Base-by-base conservation (phyloP, 2,888 invertebrate species). In the Nebria brevicollis region DNA sequence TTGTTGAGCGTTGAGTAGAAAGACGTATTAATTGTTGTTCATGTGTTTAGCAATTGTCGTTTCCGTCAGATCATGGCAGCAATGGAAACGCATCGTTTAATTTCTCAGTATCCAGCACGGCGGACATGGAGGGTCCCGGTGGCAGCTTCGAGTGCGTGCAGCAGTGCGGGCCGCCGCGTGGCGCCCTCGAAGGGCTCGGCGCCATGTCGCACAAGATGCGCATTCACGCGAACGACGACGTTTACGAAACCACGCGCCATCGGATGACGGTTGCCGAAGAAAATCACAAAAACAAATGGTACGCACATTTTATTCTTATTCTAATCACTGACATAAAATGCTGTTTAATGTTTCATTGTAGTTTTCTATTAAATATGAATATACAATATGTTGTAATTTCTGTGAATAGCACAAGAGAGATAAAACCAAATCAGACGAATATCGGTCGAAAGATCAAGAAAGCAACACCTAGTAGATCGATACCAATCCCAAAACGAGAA, bases 171-270 rank as follows among this genome's bases (percentile, higher is more conserved):
- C 88, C 87, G 20, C 87, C 87, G 74, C 84, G 88, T 79, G 87
- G 88, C 82, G 93, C 93, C 84, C 91, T 97, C 89, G 95, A 95
- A 90, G 94, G 94, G 86, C 93, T 97, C 90, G 98, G 98, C 85
- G 92, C 95, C 85, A 92, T 98, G 90, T 94, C 95, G 86, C 93
- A 94, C 89, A 95, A 96, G 89, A 95, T 98, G 93, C 94, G 96
- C 84, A 95, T 98, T 86, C 96, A 95, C 89, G 98, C 98, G 86
- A 98, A 97, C 87, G 98, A 98, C 88, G 98, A 98, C 91, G 96
- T 97, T 82, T 98, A 98, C 90, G 96, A 96, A 90, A 94, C 95
- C 86, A 98, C 98, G 85, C 93, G 95, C 90, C 94, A 95, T 89
- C 94, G 96, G 87, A 97, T 98, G 96, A 96, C 96, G 87, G 94